Percentiles rank a stretch among this genome's conserved stretches.
These are phyloP conservation scores for Geotrupes spiniger DNA, from an alignment of 2,888 invertebrate genomes.

Conservation along the genomic window DNA sequence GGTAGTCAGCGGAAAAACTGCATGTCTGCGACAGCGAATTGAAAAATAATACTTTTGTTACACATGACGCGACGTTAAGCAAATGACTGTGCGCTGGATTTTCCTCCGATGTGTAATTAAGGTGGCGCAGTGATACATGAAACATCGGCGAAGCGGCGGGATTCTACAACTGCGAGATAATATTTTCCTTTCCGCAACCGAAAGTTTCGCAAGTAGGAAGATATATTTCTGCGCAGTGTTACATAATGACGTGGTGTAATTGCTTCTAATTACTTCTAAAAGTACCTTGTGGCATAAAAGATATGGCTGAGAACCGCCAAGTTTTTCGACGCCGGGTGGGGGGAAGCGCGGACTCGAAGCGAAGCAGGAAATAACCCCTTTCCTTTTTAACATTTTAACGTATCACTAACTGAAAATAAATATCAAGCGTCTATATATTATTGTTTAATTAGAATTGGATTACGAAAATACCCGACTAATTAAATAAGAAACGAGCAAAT, in stretches of 20 bases:
- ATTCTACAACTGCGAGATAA: constrained; percentile 32
- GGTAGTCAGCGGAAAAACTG: constrained; percentile 49
- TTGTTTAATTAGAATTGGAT: constrained; percentile 48
- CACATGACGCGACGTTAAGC: constrained; percentile 31
- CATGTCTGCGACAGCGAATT: constrained; percentile 52
- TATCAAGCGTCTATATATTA: constrained; percentile 36
- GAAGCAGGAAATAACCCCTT: constrained; percentile 13
- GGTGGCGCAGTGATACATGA: constrained; percentile 22
- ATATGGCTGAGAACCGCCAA: constrained; percentile 37
- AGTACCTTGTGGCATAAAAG: constrained; percentile 54
- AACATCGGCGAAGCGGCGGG: constrained; percentile 14
- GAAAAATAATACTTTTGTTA: constrained; percentile 41
- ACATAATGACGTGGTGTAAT: constrained; percentile 53
- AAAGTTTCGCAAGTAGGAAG: constrained; percentile 43
- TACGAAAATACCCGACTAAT: constrained; percentile 46
- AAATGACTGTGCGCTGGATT: constrained; percentile 23
- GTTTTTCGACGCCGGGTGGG: constrained; percentile 25
- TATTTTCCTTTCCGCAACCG: constrained; percentile 43
- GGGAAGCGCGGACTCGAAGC: constrained; percentile 5
- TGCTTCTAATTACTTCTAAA: constrained; percentile 55
- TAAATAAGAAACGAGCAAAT: constrained; percentile 40
- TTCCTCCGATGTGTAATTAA: constrained; percentile 20
- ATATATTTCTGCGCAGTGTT: constrained; percentile 48
- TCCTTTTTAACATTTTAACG: constrained; percentile 19
- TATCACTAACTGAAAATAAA: constrained; percentile 19